Conservation (phyloP, 2,113 vertebrate genomes). For the Labeo rohita region DNA sequence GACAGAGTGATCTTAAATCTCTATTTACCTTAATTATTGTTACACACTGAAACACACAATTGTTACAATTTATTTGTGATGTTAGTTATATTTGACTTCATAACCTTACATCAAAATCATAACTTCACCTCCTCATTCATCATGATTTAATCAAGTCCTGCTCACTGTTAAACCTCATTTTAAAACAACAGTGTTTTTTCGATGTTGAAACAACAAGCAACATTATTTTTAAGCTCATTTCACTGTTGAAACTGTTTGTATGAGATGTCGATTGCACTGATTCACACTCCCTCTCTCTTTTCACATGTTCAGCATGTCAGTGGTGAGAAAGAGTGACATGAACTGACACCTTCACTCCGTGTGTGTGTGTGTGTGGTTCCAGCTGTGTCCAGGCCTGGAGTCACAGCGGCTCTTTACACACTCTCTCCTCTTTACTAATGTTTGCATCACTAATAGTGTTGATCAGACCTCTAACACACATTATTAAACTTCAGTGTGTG, state of each 20-base stretch:
- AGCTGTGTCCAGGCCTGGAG: conserved; percentile 64
- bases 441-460: neutral
- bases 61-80: no score
- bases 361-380: conserved; percentile 12
- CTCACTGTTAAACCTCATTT: no score
- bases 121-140: neutral
- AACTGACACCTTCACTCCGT: neutral
- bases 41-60: neutral
- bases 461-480: no score
- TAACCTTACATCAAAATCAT: neutral
- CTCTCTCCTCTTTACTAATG: conserved; percentile 1
- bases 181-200: neutral
- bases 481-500: no score
- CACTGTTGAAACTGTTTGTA: neutral
- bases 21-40: neutral
- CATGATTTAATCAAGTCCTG: no score
- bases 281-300: conserved; percentile 8
- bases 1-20: neutral
- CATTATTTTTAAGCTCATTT: neutral
- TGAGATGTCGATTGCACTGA: neutral
- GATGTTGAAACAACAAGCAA: neutral
- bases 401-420: conserved; percentile 57
- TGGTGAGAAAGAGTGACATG: conserved; percentile 7
- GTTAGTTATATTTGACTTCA: neutral
- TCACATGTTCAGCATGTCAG: conserved; percentile 8